A percentile compares a stretch with the other conserved stretches of the same genome.
Evolutionary conservation across 2,113 vertebrate species (phyloP).

Genomic region (Hemichromis elongatus): DNA sequence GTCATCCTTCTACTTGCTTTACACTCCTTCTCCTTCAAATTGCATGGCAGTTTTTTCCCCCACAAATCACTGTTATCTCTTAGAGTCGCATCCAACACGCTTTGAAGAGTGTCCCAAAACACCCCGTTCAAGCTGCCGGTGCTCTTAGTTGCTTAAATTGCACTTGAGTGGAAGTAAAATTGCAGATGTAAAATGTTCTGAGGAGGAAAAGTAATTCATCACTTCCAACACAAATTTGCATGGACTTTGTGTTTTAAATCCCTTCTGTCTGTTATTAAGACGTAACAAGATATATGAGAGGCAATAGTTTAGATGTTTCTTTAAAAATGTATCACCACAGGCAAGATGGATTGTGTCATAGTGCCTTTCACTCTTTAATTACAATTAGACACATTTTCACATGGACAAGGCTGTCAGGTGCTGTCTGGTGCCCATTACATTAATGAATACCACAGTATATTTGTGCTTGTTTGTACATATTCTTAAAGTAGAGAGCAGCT

Average conservation of each 20-base stretch:
- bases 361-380: not conserved
- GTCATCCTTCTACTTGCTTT: slow-evolving; percentile 9
- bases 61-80: not conserved
- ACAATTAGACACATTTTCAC: not conserved
- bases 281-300: not conserved
- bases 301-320: not conserved
- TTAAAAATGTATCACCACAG: not conserved
- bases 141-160: slow-evolving; percentile 26
- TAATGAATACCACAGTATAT: not conserved
- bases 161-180: slow-evolving; percentile 35
- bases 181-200: slow-evolving; percentile 6
- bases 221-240: not conserved
- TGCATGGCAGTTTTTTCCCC: not conserved
- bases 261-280: not conserved
- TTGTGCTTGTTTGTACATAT: not conserved
- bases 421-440: not conserved
- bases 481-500: not conserved
- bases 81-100: not conserved
- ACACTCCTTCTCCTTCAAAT: slow-evolving; percentile 21
- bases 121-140: not conserved
- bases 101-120: not conserved
- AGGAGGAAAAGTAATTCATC: not conserved
- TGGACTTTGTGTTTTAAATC: not conserved
- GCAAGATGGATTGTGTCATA: not conserved
- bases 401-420: not conserved